A percentile compares a stretch with the other conserved stretches of the same genome.
phyloP scores from a whole-genome alignment of 1,140 invertebrate species.

The Andrena cerasifolii region DNA sequence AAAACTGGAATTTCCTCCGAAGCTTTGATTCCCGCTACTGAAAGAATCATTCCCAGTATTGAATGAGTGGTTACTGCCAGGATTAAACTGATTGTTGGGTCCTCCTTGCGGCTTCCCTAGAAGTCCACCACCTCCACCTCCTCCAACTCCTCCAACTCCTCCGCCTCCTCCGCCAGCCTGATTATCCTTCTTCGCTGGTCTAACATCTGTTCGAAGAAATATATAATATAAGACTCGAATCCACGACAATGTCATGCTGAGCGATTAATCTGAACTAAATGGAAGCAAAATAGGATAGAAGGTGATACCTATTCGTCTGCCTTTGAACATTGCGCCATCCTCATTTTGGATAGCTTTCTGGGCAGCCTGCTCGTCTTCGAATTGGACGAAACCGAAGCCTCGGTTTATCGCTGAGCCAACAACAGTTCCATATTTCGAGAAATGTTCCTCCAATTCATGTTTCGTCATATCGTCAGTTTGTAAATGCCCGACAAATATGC shows the following conservation, averaged over 20 bases:
- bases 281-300: neutral
- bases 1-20: slow-evolving; percentile 64
- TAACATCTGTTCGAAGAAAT: slow-evolving; percentile 80
- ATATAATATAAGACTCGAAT: slow-evolving; percentile 25
- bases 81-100: slow-evolving; percentile 55
- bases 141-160: slow-evolving; percentile 61
- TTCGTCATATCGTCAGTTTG: slow-evolving; percentile 85
- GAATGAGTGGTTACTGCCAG: slow-evolving; percentile 61
- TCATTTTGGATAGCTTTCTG: slow-evolving; percentile 88
- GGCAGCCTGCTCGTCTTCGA: slow-evolving; percentile 88
- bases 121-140: slow-evolving; percentile 56
- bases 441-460: slow-evolving; percentile 89
- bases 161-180: slow-evolving; percentile 63
- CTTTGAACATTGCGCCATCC: slow-evolving; percentile 87
- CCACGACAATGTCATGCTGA: slow-evolving; percentile 1
- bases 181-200: slow-evolving; percentile 82
- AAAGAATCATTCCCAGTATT: slow-evolving; percentile 66
- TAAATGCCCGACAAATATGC: slow-evolving; percentile 90
- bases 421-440: slow-evolving; percentile 88
- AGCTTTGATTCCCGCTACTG: slow-evolving; percentile 67
- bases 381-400: slow-evolving; percentile 94
- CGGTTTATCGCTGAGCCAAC: slow-evolving; percentile 88
- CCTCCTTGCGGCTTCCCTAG: slow-evolving; percentile 47
- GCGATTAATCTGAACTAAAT: slow-evolving; percentile 1
- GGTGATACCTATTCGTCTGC: slow-evolving; percentile 82